Percentiles rank a stretch among this genome's conserved stretches.
Evolutionary conservation across 1,140 invertebrate genomes (phyloP).

Genomic region (Apis cerana): DNA sequence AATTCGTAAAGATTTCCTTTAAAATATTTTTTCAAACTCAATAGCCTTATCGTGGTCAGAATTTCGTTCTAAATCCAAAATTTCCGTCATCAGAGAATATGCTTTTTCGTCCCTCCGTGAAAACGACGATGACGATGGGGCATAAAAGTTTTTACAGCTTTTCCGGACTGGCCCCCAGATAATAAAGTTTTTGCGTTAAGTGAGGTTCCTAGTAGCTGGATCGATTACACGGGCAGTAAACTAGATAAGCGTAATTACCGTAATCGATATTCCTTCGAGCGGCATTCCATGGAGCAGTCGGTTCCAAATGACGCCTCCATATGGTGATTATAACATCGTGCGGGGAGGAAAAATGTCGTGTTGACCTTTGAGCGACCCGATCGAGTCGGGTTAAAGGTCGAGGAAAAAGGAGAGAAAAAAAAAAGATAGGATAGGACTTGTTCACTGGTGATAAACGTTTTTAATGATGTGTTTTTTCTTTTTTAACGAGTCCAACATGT

Average conservation of each 20-base stretch:
- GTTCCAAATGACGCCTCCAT: constrained; percentile 52
- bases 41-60: background rate
- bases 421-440: constrained; percentile 8
- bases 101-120: background rate
- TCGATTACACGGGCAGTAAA: constrained; percentile 56
- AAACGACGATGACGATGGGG: background rate
- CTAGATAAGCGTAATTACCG: constrained; percentile 64
- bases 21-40: too few species aligned
- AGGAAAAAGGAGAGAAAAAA: background rate
- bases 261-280: constrained; percentile 54
- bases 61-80: background rate
- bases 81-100: background rate
- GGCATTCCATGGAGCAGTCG: constrained; percentile 21
- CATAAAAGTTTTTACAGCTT: constrained; percentile 44
- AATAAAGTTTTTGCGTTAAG: constrained; percentile 38
- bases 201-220: constrained; percentile 23
- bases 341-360: constrained; percentile 33
- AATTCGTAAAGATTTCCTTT: too few species aligned
- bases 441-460: constrained; percentile 23
- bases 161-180: constrained; percentile 5
- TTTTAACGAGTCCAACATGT: background rate
- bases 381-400: constrained; percentile 5
- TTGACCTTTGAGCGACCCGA: constrained; percentile 27
- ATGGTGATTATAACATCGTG: constrained; percentile 47
- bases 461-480: constrained; percentile 11